A percentile compares a stretch with the other conserved stretches of the same genome.
phyloP scores from a whole-genome alignment of 2,113 vertebrate genomes.

The Marmota flaviventris region DNA sequence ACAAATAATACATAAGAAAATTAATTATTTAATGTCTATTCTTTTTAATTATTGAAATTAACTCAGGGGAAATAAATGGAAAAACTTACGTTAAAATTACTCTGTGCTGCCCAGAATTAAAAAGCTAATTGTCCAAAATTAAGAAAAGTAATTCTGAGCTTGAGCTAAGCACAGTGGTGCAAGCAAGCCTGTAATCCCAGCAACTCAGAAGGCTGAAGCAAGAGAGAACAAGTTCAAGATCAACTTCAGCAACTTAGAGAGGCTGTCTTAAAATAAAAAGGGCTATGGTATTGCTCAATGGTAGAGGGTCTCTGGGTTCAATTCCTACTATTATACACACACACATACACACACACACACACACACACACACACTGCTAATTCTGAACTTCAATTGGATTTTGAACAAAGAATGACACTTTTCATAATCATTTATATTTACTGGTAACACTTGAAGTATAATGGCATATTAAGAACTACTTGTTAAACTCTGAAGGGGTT shows the following conservation, averaged over 20 bases:
- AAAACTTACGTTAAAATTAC: not conserved
- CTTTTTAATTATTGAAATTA: constrained; percentile 66
- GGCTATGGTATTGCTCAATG: too few species aligned
- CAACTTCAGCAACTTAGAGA: not conserved
- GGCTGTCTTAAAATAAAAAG: not conserved
- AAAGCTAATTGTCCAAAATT: constrained; percentile 63
- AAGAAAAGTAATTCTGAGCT: not conserved
- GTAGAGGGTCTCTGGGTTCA: too few species aligned
- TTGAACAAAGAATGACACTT: not conserved
- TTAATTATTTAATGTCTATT: not conserved
- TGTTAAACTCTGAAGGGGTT: not conserved
- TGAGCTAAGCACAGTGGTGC: not conserved
- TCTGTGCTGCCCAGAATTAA: constrained; percentile 20
- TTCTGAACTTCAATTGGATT: constrained; percentile 4
- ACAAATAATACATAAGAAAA: not conserved
- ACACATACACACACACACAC: too few species aligned
- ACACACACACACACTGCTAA: not conserved
- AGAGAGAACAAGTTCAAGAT: not conserved
- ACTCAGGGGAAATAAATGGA: constrained; percentile 35
- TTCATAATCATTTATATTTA: constrained; percentile 39
- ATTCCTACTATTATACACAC: too few species aligned
- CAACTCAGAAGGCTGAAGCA: not conserved
- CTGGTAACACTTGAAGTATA: not conserved
- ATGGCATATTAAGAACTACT: not conserved
- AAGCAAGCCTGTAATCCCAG: not conserved